Evolutionary conservation across 2,113 vertebrate genomes (phyloP), one percentile per base, ranked within the genome.

Genomic region (Coptodon rendalli): DNA sequence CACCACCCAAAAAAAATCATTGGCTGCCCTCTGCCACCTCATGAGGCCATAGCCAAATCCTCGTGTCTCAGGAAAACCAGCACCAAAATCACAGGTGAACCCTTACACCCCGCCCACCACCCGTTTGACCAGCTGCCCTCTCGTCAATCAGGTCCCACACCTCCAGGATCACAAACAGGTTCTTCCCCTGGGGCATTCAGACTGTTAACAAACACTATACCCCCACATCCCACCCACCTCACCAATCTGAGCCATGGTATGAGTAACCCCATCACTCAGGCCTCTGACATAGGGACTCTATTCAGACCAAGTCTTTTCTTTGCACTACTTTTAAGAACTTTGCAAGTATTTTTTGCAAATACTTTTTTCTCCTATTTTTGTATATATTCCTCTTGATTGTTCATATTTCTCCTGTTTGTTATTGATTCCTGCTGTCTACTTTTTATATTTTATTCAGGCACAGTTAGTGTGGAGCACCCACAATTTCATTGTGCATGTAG

Each of bases 361-460:
- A 22, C 22, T 22, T 36, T 9, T 63, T 63, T 11, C 9, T 63
- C 29, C 29, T 36, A 63, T 63, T 63, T 19, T 63, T 63, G 29
- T 63, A 19, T 63, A 11, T 63, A 63, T 63, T 36, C 59, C 59
- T 63, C 59, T 63, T 63, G 31, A 63, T 36, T 63, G 16, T 34
- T 34, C 34, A 34, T 63, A 2, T 63, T 63, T 3, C 59, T 63
- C 59, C 9, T 36, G 59, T 63, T 36, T 63, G 16, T 34, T 63
- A 63, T 63, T 36, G n/a, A 19, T 63, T 36, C 59, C 59, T 63
- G 59, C 59, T 36, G 31, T 63, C 59, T 36, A 63, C 31, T 63
- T 36, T 36, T 63, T 36, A 63, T 4, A 63, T 36, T 19, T 4
- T 63, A 63, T 36, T 63, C 29, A 19, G 16, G 17, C 59, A 63